phyloP scores from a whole-genome alignment of 2,888 invertebrate genomes.

The Scaptomyza flava region DNA sequence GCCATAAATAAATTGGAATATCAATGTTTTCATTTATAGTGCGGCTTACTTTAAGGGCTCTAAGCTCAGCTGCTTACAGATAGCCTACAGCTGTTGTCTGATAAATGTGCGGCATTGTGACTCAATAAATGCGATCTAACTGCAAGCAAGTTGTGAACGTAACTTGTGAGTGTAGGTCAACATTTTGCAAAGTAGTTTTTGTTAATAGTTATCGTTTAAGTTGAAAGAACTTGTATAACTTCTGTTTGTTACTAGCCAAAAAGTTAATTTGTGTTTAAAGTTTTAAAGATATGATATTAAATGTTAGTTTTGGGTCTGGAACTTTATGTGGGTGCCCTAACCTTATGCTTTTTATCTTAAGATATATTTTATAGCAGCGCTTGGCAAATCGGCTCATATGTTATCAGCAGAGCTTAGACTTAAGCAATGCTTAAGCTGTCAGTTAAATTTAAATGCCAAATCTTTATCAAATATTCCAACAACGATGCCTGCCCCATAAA shows the following conservation, averaged over 20 bases:
- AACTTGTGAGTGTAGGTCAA: constrained; percentile 23
- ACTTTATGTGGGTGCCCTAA: background rate
- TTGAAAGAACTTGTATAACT: constrained; percentile 6
- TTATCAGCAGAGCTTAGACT: constrained; percentile 21
- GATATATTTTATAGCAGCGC: constrained; percentile 1
- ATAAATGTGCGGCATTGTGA: constrained; percentile 43
- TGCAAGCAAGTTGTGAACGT: constrained; percentile 18
- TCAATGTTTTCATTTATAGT: constrained; percentile 65
- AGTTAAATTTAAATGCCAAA: constrained; percentile 45
- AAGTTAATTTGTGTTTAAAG: constrained; percentile 1
- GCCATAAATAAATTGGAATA: constrained; percentile 77
- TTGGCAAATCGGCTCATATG: constrained; percentile 10
- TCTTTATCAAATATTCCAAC: constrained; percentile 49
- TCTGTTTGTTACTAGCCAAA: background rate
- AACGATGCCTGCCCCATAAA: constrained; percentile 35
- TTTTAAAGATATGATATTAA: background rate
- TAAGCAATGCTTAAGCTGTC: constrained; percentile 38
- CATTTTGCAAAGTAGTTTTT: constrained; percentile 27
- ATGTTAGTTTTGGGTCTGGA: background rate
- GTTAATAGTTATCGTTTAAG: constrained; percentile 28
- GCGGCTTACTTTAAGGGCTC: constrained; percentile 44
- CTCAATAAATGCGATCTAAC: constrained; percentile 53
- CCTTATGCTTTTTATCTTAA: background rate
- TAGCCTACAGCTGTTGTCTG: constrained; percentile 49
- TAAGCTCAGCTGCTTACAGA: constrained; percentile 10